Base-by-base conservation (phyloP, 2,797 vertebrate species). In the Epinephelus malabaricus region DNA sequence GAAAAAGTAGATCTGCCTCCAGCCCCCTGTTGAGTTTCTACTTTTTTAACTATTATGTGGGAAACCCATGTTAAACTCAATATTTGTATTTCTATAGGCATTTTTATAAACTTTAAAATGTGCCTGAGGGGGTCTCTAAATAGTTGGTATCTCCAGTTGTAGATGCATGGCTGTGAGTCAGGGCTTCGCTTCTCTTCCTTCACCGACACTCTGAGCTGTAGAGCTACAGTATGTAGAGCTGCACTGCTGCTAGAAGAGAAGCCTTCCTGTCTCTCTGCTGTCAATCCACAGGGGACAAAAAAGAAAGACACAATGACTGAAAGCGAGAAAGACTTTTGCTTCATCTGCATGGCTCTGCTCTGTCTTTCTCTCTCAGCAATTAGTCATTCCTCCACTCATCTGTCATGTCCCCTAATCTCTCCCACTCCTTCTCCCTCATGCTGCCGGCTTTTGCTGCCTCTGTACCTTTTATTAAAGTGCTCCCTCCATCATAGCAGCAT, bases 321-420 rank as follows among this genome's bases (percentile, higher is more conserved):
- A 72, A 66, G 55, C 0, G 63, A 81, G 79, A 69, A 45, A 66
- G 71, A 56, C 21, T 81, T 91, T 84, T 80, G 88, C 87, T 75
- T 86, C 54, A 85, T 88, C 59, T 81, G 86, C 84, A 81, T 19
- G 18, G 34, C 69, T 85, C 69, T 69, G 56, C 64, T 63, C 68
- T 47, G 51, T 79, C 64, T 77, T 67, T 79, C 75, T 61, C 72
- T 54, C 62, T 80, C 78, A 76, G 83, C 89, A 79, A 76, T 89
- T 86, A 82, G 76, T 87, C 85, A 65, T 76, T 75, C 69, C 5
- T 85, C 64, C 47, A 51, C 77, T 82, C 82, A 46, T 89, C 82
- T 77, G 73, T 90, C 84, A 82, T 78, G 62, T 78, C 79, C 77
- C 58, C 76, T 86, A 78, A 86, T 82, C 80, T 79, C 83, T 56